phyloP scores from a whole-genome alignment of 1,140 invertebrate species.

The Telenomus remus region DNA sequence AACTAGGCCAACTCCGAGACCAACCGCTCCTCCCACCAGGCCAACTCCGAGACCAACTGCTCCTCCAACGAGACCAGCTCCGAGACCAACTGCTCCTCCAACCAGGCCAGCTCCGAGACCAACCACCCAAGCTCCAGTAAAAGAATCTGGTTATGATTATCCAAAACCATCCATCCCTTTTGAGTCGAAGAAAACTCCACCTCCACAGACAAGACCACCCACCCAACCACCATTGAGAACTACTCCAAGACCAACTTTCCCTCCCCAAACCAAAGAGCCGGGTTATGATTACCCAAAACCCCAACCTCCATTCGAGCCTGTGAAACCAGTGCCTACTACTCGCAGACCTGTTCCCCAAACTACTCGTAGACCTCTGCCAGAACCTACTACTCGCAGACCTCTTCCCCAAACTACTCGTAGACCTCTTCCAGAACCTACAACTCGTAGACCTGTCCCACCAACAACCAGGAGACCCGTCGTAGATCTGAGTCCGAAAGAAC shows the following conservation, averaged over 20 bases:
- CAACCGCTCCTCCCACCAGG: slow-evolving; percentile 3
- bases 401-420: slow-evolving; percentile 11
- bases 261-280: slow-evolving; percentile 16
- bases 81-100: slow-evolving; percentile 16
- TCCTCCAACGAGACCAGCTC: neutral
- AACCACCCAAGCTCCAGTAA: slow-evolving; percentile 4
- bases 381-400: slow-evolving; percentile 20
- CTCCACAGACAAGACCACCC: slow-evolving; percentile 5
- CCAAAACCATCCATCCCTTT: slow-evolving; percentile 20
- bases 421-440: slow-evolving; percentile 25
- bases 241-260: slow-evolving; percentile 17
- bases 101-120: neutral
- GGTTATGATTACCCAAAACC: slow-evolving; percentile 47
- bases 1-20: slow-evolving; percentile 5
- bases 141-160: slow-evolving; percentile 28
- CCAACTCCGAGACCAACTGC: neutral
- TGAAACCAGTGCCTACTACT: slow-evolving; percentile 23
- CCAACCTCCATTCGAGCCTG: slow-evolving; percentile 24
- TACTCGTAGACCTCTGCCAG: slow-evolving; percentile 27
- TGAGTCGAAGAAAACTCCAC: slow-evolving; percentile 1
- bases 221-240: neutral
- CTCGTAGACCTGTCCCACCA: slow-evolving; percentile 9
- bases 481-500: neutral
- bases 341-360: slow-evolving; percentile 9
- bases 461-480: slow-evolving; percentile 16